Base-by-base conservation (phyloP, 1,140 invertebrate species). In the Bombus pascuorum region DNA sequence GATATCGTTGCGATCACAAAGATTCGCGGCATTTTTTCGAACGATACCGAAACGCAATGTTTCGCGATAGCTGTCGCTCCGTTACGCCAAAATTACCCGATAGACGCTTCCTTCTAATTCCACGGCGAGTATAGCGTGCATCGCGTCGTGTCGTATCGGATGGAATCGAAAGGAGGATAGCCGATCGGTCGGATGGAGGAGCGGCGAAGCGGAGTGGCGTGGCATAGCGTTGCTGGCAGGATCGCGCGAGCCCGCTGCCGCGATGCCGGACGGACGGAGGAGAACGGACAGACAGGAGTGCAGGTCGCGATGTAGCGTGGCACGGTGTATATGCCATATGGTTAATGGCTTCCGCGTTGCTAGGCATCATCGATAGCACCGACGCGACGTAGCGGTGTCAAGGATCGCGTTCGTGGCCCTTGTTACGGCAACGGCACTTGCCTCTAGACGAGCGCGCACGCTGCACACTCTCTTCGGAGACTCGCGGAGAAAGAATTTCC, bases 331-430 rank as follows among this genome's bases (percentile, higher is more conserved):
- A 92, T 87, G 93, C 93, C 93, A 94, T 94, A 94, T 93, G 93
- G 93, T 92, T 91, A 92, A 93, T 92, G 91, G 93, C 92, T 93
- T 93, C 92, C 92, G 92, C 92, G 92, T 93, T 93, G 92, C 90
- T 88, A 83, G 91, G 83, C 91, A 89, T 92, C 92, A 93, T 90
- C 91, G 91, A 93, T 92, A 92, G 90, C 68, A 81, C 84, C 85
- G 81, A 59, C 57, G 68, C 79, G 47, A 78, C 37, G 75, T 25
- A 79, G 78, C 85, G 83, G 87, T 91, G 91, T 92, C 91, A 91
- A 85, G 90, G 88, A 90, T 93, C 91, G 91, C 87, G 83, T 91
- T 91, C 86, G 89, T 92, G 91, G 87, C 78, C 85, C 90, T 92
- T 87, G 88, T 90, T 87, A 85, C 62, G 84, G 85, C 78, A 87